phyloP scores from a whole-genome alignment of 2,888 invertebrate genomes.

The Stenoptilia bipunctidactyla region DNA sequence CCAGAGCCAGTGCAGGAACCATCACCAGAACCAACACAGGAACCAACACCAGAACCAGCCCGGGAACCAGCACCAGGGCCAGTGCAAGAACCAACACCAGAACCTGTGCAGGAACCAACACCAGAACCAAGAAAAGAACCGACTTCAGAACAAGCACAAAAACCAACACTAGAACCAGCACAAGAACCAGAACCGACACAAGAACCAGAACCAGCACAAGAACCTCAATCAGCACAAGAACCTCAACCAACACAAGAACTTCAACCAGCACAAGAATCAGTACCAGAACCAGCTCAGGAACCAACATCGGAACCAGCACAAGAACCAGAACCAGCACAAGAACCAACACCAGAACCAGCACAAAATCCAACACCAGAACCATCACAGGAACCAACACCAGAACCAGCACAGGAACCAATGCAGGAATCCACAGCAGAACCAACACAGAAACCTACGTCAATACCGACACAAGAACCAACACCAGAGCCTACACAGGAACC shows the following conservation, averaged over 20 bases:
- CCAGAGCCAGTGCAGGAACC: slow-evolving; percentile 15
- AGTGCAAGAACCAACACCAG: slow-evolving; percentile 13
- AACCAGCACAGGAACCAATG: slow-evolving; percentile 21
- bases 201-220: slow-evolving; percentile 16
- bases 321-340: slow-evolving; percentile 19
- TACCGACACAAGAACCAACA: slow-evolving; percentile 30
- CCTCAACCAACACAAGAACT: slow-evolving; percentile 20
- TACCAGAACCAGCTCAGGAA: slow-evolving; percentile 20
- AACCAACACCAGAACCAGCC: slow-evolving; percentile 21
- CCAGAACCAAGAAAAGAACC: slow-evolving; percentile 22
- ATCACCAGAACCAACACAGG: slow-evolving; percentile 18
- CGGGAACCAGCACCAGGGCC: slow-evolving; percentile 21
- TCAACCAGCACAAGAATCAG: slow-evolving; percentile 17
- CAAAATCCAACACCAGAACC: slow-evolving; percentile 19
- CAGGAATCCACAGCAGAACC: slow-evolving; percentile 20
- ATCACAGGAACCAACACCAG: slow-evolving; percentile 19
- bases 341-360: slow-evolving; percentile 21
- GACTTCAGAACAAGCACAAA: slow-evolving; percentile 1
- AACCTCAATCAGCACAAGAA: slow-evolving; percentile 22
- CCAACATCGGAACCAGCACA: slow-evolving; percentile 18
- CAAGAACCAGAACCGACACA: slow-evolving; percentile 21
- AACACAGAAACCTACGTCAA: slow-evolving; percentile 21
- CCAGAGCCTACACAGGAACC: slow-evolving; percentile 27
- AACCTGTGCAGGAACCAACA: slow-evolving; percentile 21
- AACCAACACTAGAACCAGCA: slow-evolving; percentile 12